phyloP scores from a whole-genome alignment of 2,113 vertebrate species.

The Asarcornis scutulata region DNA sequence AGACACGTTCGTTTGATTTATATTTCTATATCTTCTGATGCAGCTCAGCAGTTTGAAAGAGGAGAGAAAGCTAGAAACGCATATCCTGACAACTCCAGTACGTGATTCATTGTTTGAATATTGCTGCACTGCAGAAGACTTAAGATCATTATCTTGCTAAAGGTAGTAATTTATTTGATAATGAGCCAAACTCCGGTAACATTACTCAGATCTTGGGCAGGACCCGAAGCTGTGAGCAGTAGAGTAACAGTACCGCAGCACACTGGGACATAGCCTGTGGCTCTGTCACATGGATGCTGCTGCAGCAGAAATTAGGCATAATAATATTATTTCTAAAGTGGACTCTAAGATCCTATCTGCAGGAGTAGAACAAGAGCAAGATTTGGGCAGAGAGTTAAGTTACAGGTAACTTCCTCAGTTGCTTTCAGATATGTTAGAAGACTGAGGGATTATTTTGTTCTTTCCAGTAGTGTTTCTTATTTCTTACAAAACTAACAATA shows the following conservation, averaged over 20 bases:
- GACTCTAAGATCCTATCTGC: background rate
- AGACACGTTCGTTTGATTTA: slow-evolving; percentile 16
- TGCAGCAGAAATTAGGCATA: background rate
- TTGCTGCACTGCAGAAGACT: slow-evolving; percentile 8
- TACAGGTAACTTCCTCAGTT: background rate
- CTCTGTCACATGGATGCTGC: background rate
- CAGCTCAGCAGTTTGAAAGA: slow-evolving; percentile 8
- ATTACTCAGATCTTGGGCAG: background rate
- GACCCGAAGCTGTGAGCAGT: background rate
- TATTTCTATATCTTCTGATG: background rate
- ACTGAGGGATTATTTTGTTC: background rate
- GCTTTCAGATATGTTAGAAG: background rate
- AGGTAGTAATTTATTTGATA: slow-evolving; percentile 45
- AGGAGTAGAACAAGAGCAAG: background rate
- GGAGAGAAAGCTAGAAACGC: background rate
- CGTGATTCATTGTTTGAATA: slow-evolving; percentile 40
- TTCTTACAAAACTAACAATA: background rate
- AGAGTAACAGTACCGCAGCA: background rate
- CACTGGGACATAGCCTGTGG: background rate
- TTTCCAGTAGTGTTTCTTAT: background rate
- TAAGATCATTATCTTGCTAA: slow-evolving; percentile 49
- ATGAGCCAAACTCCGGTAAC: slow-evolving; percentile 7
- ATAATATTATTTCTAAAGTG: background rate
- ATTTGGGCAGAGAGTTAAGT: background rate
- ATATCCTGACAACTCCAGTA: background rate